Conservation (phyloP, 2,113 vertebrate genomes). For the Paraplagusia blochii region DNA sequence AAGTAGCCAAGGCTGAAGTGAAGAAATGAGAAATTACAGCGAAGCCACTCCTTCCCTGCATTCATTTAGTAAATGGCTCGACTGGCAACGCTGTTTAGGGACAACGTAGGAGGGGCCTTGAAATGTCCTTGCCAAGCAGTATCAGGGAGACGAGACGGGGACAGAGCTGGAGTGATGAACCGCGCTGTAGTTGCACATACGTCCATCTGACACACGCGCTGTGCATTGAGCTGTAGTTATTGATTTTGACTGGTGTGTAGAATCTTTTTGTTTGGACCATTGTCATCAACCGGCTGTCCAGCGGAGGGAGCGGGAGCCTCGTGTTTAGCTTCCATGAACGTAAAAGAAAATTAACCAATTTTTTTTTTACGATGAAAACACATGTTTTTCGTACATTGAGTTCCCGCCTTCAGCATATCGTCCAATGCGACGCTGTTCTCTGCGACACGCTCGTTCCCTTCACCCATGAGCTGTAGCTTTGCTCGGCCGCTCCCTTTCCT, state of each 20-base stretch:
- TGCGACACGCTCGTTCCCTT: constrained; percentile 35
- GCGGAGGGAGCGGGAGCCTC: constrained; percentile 6
- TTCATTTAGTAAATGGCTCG: constrained; percentile 77
- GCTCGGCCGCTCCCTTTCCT: constrained; percentile 13
- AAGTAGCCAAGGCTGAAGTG: not conserved
- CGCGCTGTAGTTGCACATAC: not conserved
- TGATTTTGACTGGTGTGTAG: constrained; percentile 39
- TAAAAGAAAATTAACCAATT: too few relatives aligned
- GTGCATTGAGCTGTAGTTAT: constrained; percentile 30
- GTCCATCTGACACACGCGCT: not conserved
- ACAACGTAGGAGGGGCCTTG: constrained; percentile 25
- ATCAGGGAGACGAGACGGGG: constrained; percentile 38
- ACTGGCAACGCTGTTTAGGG: constrained; percentile 53
- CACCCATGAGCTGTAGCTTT: not conserved
- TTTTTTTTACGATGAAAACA: too few relatives aligned
- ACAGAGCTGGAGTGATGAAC: too few relatives aligned
- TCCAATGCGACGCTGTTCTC: not conserved
- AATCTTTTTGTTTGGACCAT: constrained; percentile 21
- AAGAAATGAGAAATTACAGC: not conserved
- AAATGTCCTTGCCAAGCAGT: constrained; percentile 63
- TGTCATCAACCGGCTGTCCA: constrained; percentile 18
- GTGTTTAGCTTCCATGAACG: constrained; percentile 1
- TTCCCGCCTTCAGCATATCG: too few relatives aligned
- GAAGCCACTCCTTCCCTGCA: not conserved
- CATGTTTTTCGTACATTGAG: not conserved